A percentile compares a stretch with the other conserved stretches of the same genome.
phyloP scores from a whole-genome alignment of 2,797 vertebrate species.

The Stomatorhinus walkeri region DNA sequence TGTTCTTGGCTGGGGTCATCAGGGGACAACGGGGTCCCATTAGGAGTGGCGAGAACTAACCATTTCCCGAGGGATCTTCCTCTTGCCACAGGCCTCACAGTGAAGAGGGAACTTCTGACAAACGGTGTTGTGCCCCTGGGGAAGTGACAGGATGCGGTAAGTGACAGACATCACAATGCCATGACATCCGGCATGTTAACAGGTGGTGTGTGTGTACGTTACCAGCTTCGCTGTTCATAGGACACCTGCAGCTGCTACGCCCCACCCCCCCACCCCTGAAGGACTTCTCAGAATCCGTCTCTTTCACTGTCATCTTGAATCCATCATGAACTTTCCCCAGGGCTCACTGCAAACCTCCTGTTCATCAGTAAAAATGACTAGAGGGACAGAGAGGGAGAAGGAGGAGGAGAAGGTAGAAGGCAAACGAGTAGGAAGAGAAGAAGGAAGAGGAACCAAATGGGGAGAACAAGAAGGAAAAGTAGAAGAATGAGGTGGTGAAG shows the following conservation, averaged over 20 bases:
- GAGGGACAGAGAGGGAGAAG: neutral
- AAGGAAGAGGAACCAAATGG: neutral
- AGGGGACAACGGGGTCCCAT: neutral
- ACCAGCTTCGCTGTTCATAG: neutral
- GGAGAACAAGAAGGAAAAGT: neutral
- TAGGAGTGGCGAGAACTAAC: conserved; percentile 45
- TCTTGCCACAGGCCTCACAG: conserved; percentile 86
- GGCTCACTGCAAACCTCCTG: neutral
- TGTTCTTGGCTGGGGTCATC: neutral
- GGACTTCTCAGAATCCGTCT: neutral
- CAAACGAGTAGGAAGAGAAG: neutral
- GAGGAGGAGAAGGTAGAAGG: neutral
- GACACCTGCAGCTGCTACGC: neutral
- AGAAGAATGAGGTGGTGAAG: neutral
- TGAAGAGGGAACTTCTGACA: conserved; percentile 82
- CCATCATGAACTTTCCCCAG: neutral
- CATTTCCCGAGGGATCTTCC: conserved; percentile 85
- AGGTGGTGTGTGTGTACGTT: neutral
- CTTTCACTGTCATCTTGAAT: neutral
- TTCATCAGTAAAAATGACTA: neutral
- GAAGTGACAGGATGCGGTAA: conserved; percentile 15
- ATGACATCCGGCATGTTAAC: neutral
- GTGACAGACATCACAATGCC: neutral
- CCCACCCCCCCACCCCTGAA: neutral
- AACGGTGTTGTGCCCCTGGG: conserved; percentile 80